Percentiles rank a stretch among this genome's conserved stretches.
Evolutionary conservation across 1,140 invertebrate genomes (phyloP).

Genomic region (Bombus terrestris): DNA sequence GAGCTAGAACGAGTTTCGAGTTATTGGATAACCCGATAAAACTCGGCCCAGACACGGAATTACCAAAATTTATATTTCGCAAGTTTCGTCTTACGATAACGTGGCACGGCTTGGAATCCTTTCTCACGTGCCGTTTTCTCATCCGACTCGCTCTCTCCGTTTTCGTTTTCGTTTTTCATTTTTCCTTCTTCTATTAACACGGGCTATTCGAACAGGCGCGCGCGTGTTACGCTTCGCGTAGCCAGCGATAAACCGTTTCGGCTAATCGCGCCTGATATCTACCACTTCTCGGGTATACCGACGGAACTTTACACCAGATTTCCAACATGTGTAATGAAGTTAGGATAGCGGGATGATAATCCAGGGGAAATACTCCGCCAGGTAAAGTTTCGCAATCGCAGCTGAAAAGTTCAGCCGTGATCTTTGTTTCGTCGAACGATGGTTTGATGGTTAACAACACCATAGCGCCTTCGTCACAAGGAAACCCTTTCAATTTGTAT

Average conservation of each 20-base stretch:
- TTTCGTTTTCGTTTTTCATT: slow-evolving; percentile 6
- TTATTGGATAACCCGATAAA: slow-evolving; percentile 42
- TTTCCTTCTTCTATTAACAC: not conserved
- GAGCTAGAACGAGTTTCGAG: slow-evolving; percentile 22
- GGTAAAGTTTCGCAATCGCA: slow-evolving; percentile 22
- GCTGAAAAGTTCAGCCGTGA: slow-evolving; percentile 13
- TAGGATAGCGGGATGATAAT: not conserved
- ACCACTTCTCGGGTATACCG: slow-evolving; percentile 14
- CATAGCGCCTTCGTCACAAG: no score
- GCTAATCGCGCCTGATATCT: slow-evolving; percentile 59
- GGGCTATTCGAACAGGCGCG: no score
- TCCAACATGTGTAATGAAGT: not conserved
- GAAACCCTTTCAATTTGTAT: not conserved
- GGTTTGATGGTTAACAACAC: not conserved
- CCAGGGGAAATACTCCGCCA: not conserved
- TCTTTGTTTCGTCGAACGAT: not conserved
- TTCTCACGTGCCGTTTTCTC: slow-evolving; percentile 35
- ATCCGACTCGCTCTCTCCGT: not conserved
- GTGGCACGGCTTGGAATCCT: not conserved
- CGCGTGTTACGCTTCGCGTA: slow-evolving; percentile 9
- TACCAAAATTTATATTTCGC: slow-evolving; percentile 35
- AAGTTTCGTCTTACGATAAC: slow-evolving; percentile 33
- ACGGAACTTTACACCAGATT: slow-evolving; percentile 43
- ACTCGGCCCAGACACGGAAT: slow-evolving; percentile 1
- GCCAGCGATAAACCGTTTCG: slow-evolving; percentile 60